A percentile compares a stretch with the other conserved stretches of the same genome.
Conservation (phyloP, 2,888 invertebrate species). For the Abrostola tripartita region DNA sequence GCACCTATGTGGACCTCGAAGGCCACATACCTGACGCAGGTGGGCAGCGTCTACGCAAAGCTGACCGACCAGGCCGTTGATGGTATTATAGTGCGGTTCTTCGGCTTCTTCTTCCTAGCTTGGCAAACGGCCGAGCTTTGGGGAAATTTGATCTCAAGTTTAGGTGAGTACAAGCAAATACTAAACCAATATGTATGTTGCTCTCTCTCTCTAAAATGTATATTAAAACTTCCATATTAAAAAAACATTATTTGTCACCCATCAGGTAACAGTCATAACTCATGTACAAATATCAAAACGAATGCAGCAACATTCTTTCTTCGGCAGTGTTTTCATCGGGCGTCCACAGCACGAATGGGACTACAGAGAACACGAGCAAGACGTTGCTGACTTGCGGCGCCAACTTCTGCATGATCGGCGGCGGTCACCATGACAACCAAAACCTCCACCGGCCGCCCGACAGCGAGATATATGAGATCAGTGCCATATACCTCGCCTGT, state of each 20-base stretch:
- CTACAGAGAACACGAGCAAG: slow-evolving; percentile 80
- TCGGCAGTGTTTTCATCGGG: slow-evolving; percentile 92
- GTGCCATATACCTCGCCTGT: slow-evolving; percentile 96
- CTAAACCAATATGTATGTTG: background rate
- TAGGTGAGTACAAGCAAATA: slow-evolving; percentile 89
- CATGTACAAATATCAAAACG: slow-evolving; percentile 13
- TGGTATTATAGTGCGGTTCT: slow-evolving; percentile 98
- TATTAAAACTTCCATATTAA: background rate
- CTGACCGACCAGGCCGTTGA: slow-evolving; percentile 95
- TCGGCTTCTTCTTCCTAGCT: slow-evolving; percentile 99
- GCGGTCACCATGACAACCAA: slow-evolving; percentile 90
- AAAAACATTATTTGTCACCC: too few species aligned
- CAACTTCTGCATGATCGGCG: slow-evolving; percentile 93
- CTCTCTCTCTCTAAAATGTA: too few species aligned
- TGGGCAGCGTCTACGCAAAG: slow-evolving; percentile 94
- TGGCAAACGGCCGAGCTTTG: slow-evolving; percentile 99
- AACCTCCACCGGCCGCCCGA: slow-evolving; percentile 94
- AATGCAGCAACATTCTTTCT: slow-evolving; percentile 36
- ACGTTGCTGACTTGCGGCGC: slow-evolving; percentile 92
- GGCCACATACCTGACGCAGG: slow-evolving; percentile 98
- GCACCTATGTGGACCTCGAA: slow-evolving; percentile 99
- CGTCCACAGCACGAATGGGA: slow-evolving; percentile 89
- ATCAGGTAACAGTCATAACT: background rate
- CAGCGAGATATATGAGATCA: slow-evolving; percentile 95
- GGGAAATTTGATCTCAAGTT: slow-evolving; percentile 98